These are phyloP conservation scores for Leucania comma DNA, from an alignment of 2,888 invertebrate species.

Conservation along the genomic window DNA sequence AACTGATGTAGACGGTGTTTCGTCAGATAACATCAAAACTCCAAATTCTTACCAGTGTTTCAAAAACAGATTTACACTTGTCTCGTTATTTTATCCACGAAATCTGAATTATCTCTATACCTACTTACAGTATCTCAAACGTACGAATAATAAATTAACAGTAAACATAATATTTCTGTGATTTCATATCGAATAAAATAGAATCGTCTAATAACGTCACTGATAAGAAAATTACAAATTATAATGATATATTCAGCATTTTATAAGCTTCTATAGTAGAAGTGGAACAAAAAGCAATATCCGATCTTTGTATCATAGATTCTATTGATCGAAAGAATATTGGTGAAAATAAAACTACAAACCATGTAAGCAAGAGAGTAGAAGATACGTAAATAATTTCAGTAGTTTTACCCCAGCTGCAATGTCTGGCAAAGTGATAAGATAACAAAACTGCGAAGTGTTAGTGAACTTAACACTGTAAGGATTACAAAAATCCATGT, in stretches of 20 bases:
- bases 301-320: not conserved
- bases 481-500: constrained; percentile 39
- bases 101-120: constrained; percentile 21
- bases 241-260: not conserved
- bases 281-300: not conserved
- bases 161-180: constrained; percentile 9
- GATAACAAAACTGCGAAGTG: constrained; percentile 36
- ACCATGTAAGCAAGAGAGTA: not conserved
- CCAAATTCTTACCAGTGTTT: not conserved
- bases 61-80: constrained; percentile 31
- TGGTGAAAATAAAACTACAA: not conserved
- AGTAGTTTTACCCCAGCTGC: constrained; percentile 26
- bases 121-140: constrained; percentile 1
- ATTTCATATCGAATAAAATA: constrained; percentile 14
- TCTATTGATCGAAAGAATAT: not conserved
- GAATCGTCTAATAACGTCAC: constrained; percentile 11
- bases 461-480: constrained; percentile 53
- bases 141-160: not conserved
- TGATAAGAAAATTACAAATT: constrained; percentile 3
- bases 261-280: not conserved
- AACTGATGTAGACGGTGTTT: constrained; percentile 3
- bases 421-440: constrained; percentile 48
- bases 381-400: constrained; percentile 12
- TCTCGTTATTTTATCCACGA: constrained; percentile 18
- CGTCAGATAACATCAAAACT: not conserved